A percentile compares a stretch with the other conserved stretches of the same genome.
These are phyloP conservation scores for Lymantria monacha DNA, from an alignment of 2,888 invertebrate genomes.

Conservation along the genomic window DNA sequence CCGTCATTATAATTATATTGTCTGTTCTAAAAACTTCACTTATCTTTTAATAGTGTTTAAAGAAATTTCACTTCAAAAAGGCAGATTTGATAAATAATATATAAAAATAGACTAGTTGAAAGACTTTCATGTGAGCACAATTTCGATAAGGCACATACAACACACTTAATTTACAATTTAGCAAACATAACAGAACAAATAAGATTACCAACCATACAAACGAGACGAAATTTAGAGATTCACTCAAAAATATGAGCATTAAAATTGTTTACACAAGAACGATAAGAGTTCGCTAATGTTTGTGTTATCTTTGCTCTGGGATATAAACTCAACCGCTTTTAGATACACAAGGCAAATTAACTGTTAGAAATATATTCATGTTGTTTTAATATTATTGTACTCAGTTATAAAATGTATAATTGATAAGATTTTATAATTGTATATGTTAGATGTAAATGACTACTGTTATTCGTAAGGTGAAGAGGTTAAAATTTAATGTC, in stretches of 20 bases:
- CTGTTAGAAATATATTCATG: background rate
- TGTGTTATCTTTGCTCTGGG: background rate
- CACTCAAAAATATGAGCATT: background rate
- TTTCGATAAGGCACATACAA: no score
- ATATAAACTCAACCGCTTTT: background rate
- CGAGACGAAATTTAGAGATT: background rate
- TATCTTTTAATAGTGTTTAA: no score
- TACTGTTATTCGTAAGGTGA: background rate
- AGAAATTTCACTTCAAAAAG: no score
- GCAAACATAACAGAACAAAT: no score
- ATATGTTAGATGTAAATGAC: background rate
- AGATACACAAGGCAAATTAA: background rate
- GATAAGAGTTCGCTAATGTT: background rate
- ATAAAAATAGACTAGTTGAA: no score
- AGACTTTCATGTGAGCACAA: no score
- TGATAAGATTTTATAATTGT: background rate
- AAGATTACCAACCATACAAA: background rate
- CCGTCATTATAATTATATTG: no score
- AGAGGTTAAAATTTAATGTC: no score
- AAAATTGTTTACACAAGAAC: background rate
- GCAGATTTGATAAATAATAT: no score
- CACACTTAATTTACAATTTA: no score
- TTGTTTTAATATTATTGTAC: background rate
- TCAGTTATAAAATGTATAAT: no score
- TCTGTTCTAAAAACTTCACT: no score